Evolutionary conservation across 1,140 invertebrate genomes (phyloP).

Genomic region (Cyclargus thomasi): DNA sequence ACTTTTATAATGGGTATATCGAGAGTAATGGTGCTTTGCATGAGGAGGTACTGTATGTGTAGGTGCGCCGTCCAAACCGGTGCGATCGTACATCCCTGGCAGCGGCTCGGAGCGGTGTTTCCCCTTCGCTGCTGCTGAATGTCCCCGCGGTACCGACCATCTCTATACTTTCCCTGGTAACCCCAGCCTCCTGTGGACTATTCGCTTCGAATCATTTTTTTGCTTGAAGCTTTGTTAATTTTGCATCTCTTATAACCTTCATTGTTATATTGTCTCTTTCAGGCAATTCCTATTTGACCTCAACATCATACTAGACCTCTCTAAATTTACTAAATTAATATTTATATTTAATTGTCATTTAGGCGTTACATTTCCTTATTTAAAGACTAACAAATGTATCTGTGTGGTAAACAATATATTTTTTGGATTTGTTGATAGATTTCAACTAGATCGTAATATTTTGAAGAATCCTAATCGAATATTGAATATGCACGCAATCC

Average conservation of each 20-base stretch:
- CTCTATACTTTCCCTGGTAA: constrained; percentile 78
- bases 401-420: too few relatives aligned
- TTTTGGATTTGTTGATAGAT: too few relatives aligned
- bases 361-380: too few relatives aligned
- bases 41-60: constrained; percentile 43
- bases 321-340: background rate
- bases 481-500: too few relatives aligned
- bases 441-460: too few relatives aligned
- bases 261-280: background rate
- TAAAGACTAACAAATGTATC: too few relatives aligned
- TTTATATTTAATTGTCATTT: background rate
- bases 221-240: constrained; percentile 48
- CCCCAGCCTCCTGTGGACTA: constrained; percentile 38
- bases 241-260: background rate
- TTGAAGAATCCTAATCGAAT: too few relatives aligned
- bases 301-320: background rate
- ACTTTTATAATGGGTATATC: background rate
- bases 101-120: constrained; percentile 75
- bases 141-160: constrained; percentile 70
- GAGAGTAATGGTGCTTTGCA: background rate
- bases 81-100: constrained; percentile 76
- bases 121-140: constrained; percentile 75
- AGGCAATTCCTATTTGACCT: background rate
- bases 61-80: constrained; percentile 78
- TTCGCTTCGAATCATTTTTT: constrained; percentile 52